A percentile compares a stretch with the other conserved stretches of the same genome.
phyloP scores from a whole-genome alignment of 2,888 invertebrate genomes.

The Poecilus cupreus region DNA sequence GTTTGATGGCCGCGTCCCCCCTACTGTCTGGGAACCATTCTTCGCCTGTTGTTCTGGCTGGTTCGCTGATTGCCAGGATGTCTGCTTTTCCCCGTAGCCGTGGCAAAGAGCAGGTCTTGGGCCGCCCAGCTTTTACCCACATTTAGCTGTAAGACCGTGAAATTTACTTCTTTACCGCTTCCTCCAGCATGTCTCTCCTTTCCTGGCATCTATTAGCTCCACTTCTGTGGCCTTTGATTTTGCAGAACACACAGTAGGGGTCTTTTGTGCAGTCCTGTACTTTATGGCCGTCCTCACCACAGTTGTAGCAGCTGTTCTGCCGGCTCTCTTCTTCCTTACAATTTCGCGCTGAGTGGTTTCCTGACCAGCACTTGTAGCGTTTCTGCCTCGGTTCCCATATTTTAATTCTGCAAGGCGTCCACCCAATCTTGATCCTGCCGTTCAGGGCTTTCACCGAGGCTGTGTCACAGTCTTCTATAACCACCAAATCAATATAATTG shows the following conservation, averaged over 20 bases:
- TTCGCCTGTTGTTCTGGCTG: neutral
- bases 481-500: too few species aligned
- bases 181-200: neutral
- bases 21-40: constrained; percentile 1
- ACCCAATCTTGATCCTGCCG: neutral
- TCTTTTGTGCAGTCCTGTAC: too few species aligned
- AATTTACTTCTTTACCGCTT: neutral
- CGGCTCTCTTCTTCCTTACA: neutral
- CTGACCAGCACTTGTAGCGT: neutral
- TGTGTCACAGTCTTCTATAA: neutral
- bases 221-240: neutral
- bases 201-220: neutral
- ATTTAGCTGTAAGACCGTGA: constrained; percentile 19
- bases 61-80: constrained; percentile 59
- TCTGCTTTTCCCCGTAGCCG: constrained; percentile 64
- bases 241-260: neutral
- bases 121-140: constrained; percentile 33
- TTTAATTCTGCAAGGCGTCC: neutral
- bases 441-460: neutral
- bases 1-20: neutral
- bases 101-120: constrained; percentile 57
- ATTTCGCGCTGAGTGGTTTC: neutral
- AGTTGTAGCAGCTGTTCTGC: neutral
- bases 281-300: neutral
- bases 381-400: neutral